phyloP scores from a whole-genome alignment of 2,797 vertebrate genomes.

The Neosilurus mollespiculum region DNA sequence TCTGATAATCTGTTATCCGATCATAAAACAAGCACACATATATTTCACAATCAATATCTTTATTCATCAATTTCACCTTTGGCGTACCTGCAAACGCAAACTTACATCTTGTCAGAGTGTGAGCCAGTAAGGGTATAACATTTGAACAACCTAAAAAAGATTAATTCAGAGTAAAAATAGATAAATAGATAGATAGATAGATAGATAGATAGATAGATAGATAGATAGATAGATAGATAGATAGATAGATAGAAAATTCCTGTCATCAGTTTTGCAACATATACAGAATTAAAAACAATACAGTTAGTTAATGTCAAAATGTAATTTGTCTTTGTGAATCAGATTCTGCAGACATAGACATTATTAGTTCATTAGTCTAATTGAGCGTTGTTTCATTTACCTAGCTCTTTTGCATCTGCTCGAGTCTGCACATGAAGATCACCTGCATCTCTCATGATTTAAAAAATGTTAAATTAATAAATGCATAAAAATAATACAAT shows the following conservation, averaged over 20 bases:
- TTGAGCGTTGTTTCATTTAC: background rate
- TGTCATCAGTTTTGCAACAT: too few species aligned
- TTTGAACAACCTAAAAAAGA: background rate
- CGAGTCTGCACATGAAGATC: too few species aligned
- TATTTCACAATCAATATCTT: background rate
- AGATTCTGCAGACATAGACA: background rate
- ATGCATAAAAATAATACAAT: too few species aligned
- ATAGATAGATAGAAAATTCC: too few species aligned
- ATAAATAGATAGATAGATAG: too few species aligned
- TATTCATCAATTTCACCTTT: background rate
- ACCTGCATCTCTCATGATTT: too few species aligned
- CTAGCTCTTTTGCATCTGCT: background rate
- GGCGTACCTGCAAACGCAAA: background rate
- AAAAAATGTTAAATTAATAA: too few species aligned
- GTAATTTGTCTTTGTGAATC: background rate
- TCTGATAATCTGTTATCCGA: slow-evolving; percentile 6
- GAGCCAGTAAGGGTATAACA: background rate
- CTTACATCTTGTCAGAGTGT: background rate
- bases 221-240: too few species aligned
- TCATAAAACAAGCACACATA: background rate
- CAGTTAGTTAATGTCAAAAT: background rate
- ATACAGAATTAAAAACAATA: background rate
- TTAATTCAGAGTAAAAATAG: background rate
- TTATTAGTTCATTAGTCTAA: background rate
- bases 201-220: too few species aligned